A percentile compares a stretch with the other conserved stretches of the same genome.
These are phyloP conservation scores for Limnephilus lunatus DNA, from an alignment of 2,888 invertebrate genomes.

Conservation along the genomic window DNA sequence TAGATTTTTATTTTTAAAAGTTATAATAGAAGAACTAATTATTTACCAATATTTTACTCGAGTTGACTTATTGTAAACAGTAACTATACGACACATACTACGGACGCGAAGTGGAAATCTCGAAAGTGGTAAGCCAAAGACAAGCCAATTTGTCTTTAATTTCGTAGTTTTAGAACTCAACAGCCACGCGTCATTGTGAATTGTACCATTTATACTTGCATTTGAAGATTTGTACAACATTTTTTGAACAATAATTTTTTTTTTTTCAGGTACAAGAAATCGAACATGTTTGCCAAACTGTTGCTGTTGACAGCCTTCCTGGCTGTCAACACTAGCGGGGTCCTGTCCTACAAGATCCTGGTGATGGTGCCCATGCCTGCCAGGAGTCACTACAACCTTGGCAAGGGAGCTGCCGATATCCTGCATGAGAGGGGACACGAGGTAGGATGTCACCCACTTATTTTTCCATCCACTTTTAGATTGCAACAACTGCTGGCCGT, in stretches of 20 bases:
- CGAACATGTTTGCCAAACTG: not conserved
- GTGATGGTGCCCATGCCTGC: conserved; percentile 63
- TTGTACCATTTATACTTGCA: no score
- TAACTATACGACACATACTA: no score
- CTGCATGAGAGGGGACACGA: conserved; percentile 66
- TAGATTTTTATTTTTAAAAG: no score
- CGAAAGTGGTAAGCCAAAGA: no score
- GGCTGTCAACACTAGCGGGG: conserved; percentile 20
- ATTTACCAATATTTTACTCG: no score
- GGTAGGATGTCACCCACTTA: conserved; percentile 55
- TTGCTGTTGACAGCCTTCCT: not conserved
- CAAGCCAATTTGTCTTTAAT: no score
- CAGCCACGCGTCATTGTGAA: no score
- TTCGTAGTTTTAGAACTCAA: no score
- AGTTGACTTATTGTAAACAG: no score
- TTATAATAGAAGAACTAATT: no score
- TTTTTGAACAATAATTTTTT: not conserved
- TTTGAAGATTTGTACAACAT: no score
- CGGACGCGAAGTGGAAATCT: no score
- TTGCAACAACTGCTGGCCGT: not conserved
- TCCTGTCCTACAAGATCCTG: conserved; percentile 64
- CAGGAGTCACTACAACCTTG: conserved; percentile 65
- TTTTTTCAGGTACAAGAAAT: not conserved
- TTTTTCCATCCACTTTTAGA: not conserved
- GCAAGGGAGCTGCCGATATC: conserved; percentile 63